Conservation (phyloP, 2,797 vertebrate species). For the Acrocephalus scirpaceus region DNA sequence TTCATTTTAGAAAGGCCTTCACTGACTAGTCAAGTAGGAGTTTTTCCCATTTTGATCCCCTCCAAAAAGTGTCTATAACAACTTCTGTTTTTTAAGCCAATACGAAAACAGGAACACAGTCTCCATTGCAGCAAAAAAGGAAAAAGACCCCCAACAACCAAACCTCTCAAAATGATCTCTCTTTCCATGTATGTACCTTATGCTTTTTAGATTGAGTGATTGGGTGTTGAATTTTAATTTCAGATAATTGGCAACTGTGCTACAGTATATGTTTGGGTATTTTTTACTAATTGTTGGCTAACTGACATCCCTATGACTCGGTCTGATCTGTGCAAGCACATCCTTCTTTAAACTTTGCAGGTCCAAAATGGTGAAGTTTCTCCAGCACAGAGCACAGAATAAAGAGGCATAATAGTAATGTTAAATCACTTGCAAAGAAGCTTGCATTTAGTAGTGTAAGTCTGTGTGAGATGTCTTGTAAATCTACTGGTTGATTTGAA, state of each 20-base stretch:
- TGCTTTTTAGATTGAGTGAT: background rate
- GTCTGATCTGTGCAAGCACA: background rate
- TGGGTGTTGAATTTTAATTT: background rate
- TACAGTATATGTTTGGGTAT: fast-evolving
- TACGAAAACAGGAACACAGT: background rate
- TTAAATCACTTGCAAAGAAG: background rate
- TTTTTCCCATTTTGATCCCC: background rate
- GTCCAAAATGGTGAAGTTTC: background rate
- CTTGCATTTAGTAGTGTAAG: background rate
- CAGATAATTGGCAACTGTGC: background rate
- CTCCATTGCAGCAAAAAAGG: background rate
- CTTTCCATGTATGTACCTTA: background rate
- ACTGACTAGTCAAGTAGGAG: background rate
- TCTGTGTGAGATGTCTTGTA: background rate
- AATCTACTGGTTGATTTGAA: background rate
- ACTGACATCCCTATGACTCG: background rate
- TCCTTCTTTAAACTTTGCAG: background rate
- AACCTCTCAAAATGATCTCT: background rate
- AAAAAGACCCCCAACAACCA: background rate
- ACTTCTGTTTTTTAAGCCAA: background rate
- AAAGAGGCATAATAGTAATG: background rate
- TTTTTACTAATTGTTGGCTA: background rate
- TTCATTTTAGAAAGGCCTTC: background rate
- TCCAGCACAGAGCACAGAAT: background rate
- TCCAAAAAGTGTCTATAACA: background rate